Conservation (phyloP, 2,888 invertebrate genomes). For the Boloria euphrosyne region DNA sequence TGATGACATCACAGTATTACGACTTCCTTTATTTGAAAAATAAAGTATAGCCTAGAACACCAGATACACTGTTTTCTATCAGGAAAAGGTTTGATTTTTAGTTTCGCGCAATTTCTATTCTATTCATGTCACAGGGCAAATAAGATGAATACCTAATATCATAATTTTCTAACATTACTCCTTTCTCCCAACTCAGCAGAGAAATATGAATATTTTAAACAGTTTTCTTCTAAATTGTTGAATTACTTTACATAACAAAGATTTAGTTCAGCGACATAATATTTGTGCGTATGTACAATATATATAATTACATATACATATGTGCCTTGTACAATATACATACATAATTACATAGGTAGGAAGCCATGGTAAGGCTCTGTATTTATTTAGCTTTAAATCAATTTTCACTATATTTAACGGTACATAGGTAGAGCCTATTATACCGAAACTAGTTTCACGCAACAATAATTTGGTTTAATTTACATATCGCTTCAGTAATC, state of each 20-base stretch:
- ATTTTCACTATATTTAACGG: too few relatives aligned
- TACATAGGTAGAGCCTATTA: too few relatives aligned
- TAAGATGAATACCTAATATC: conserved; percentile 5
- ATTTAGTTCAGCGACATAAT: neutral
- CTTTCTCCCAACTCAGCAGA: neutral
- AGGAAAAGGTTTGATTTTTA: conserved; percentile 16
- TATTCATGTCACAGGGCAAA: conserved; percentile 12
- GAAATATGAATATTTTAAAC: conserved; percentile 19
- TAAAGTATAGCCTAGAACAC: conserved; percentile 28
- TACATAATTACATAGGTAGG: too few relatives aligned
- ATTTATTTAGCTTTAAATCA: too few relatives aligned
- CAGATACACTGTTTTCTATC: conserved; percentile 15
- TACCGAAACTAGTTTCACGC: too few relatives aligned
- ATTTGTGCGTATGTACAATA: neutral
- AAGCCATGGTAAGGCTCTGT: too few relatives aligned
- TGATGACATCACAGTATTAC: conserved; percentile 38
- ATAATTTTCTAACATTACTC: conserved; percentile 8
- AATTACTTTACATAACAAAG: conserved; percentile 3
- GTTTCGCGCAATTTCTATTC: conserved; percentile 9
- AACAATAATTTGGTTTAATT: too few relatives aligned
- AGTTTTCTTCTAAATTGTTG: neutral
- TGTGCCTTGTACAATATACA: too few relatives aligned
- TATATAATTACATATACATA: too few relatives aligned
- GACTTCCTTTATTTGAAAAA: conserved; percentile 39
- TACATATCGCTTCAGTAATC: too few relatives aligned